Evolutionary conservation across 2,797 vertebrate genomes (phyloP).

Genomic region (Chelonia mydas): DNA sequence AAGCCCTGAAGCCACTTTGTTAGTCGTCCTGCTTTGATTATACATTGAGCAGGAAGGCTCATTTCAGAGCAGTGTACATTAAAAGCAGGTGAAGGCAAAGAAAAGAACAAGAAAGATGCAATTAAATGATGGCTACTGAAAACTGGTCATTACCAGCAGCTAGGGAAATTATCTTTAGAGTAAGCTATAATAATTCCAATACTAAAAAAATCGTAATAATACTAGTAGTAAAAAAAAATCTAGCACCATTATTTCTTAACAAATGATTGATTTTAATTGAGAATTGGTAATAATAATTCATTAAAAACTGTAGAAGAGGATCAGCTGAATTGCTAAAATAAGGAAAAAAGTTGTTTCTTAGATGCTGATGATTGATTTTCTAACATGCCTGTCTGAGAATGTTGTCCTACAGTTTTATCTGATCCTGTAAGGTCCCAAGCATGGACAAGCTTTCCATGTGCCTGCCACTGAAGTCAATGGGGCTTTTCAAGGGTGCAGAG

Average conservation of each 20-base stretch:
- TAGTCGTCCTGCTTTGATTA: background rate
- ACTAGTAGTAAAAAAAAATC: background rate
- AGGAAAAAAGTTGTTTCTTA: background rate
- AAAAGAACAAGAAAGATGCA: background rate
- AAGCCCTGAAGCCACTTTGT: background rate
- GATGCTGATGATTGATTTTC: background rate
- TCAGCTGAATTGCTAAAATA: background rate
- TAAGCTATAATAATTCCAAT: background rate
- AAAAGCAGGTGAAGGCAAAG: background rate
- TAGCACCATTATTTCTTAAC: background rate
- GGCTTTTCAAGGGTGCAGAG: background rate
- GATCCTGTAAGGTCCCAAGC: background rate
- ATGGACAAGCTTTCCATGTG: background rate
- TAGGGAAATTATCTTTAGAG: slow-evolving; percentile 18
- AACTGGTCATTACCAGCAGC: background rate
- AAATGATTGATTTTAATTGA: background rate
- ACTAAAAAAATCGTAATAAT: background rate
- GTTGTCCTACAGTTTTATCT: background rate
- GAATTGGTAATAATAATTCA: background rate
- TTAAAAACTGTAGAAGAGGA: background rate
- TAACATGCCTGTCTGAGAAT: background rate
- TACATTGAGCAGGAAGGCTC: background rate
- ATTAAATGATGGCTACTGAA: background rate
- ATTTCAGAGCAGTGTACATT: background rate
- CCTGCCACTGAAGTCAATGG: background rate